Evolutionary conservation across 2,888 invertebrate genomes (phyloP).

Genomic region (Pterostichus madidus): DNA sequence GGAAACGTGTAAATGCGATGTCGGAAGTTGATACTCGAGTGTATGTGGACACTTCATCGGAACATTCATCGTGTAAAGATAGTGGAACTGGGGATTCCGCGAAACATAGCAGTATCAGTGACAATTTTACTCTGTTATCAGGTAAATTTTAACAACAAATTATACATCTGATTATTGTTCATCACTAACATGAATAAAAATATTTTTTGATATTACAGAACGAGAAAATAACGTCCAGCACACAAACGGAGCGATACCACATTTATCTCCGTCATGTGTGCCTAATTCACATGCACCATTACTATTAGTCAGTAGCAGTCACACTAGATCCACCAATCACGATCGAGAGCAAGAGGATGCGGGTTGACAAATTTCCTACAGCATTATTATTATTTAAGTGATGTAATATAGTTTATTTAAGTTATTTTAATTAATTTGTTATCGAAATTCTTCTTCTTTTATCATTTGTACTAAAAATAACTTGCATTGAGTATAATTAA

Average conservation of each 20-base stretch:
- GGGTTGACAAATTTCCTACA: slow-evolving; percentile 41
- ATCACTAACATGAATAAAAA: not conserved
- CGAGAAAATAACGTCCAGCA: slow-evolving; percentile 56
- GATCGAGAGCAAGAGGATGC: slow-evolving; percentile 71
- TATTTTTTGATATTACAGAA: slow-evolving; percentile 18
- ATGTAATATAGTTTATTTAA: slow-evolving; percentile 54
- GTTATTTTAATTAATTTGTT: slow-evolving; percentile 47
- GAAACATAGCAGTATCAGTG: slow-evolving; percentile 81
- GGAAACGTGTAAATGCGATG: slow-evolving; percentile 80
- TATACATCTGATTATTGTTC: not conserved
- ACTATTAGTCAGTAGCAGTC: slow-evolving; percentile 64
- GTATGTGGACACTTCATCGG: slow-evolving; percentile 85
- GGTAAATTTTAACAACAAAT: slow-evolving; percentile 19
- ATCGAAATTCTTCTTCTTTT: slow-evolving; percentile 38
- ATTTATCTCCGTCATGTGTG: slow-evolving; percentile 37
- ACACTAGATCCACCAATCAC: slow-evolving; percentile 74
- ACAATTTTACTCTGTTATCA: slow-evolving; percentile 78
- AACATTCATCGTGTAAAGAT: slow-evolving; percentile 88
- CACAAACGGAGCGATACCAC: slow-evolving; percentile 23
- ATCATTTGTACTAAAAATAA: slow-evolving; percentile 34
- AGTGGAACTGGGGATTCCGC: slow-evolving; percentile 90
- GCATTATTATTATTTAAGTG: slow-evolving; percentile 52
- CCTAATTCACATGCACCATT: slow-evolving; percentile 58
- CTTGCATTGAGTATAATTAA: slow-evolving; percentile 1
- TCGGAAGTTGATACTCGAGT: slow-evolving; percentile 74